These are phyloP conservation scores for Hylia prasina DNA, from an alignment of 2,113 vertebrate species.

Conservation along the genomic window DNA sequence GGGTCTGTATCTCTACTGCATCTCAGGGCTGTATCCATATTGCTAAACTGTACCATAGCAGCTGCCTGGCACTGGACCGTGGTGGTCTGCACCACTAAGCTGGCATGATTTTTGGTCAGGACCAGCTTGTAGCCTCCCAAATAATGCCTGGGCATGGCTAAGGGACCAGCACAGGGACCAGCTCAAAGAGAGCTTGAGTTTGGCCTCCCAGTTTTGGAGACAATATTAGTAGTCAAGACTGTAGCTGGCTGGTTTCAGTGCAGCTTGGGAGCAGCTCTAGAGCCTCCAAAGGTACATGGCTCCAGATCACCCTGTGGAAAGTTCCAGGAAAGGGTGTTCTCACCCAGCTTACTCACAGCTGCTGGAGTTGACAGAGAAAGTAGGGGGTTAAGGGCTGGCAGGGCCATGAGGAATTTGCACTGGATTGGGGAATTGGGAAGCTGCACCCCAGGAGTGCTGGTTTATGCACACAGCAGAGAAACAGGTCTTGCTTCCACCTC, in stretches of 20 bases:
- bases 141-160: not conserved
- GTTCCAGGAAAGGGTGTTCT: not conserved
- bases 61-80: fast-evolving
- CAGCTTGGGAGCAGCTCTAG: not conserved
- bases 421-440: fast-evolving
- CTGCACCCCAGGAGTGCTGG: not conserved
- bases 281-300: fast-evolving
- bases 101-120: not conserved
- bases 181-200: not conserved
- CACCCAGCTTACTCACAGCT: not conserved
- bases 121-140: not conserved
- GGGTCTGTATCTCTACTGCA: fast-evolving
- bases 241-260: not conserved
- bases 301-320: fast-evolving
- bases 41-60: not conserved
- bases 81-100: not conserved
- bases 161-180: not conserved
- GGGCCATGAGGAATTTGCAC: not conserved
- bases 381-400: not conserved
- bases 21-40: not conserved
- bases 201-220: not conserved
- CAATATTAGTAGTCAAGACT: fast-evolving
- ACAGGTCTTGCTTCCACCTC: not conserved
- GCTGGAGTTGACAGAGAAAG: not conserved
- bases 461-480: not conserved